Evolutionary conservation across 2,797 vertebrate genomes (phyloP), one percentile per base, ranked within the genome.

Genomic region (Octomys mimax): DNA sequence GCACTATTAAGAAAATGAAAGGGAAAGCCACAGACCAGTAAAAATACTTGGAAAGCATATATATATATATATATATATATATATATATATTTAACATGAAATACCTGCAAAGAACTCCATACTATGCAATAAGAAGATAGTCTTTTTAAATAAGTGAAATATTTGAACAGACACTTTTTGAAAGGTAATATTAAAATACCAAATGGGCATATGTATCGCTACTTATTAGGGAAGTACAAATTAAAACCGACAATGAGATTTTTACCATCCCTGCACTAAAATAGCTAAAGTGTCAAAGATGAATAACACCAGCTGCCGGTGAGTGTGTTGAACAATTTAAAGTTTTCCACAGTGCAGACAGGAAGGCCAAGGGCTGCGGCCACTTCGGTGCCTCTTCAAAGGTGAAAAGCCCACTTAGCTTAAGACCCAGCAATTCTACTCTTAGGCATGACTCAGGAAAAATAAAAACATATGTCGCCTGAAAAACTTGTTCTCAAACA

Each of bases 31-130:
- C 13, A 61, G n/a, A 64, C 21, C 14, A 75, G 16, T 22, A 62
- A 92, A 92, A 46, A 81, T 73, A 92, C 36, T 94, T 94, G 21
- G 31, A 75, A 71, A 91, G 57, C 22, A 22, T 49, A 10, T 57
- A 64, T 59, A 39, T 70, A 42, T 6, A 26, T 42, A 42, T 42
- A 42, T 42, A 42, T 12, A 68, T 33, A 62, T 26, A 62, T 6
- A 62, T 26, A 62, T 9, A 62, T 2, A 62, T 9, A 62, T 21
- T 46, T 77, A 68, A 59, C 62, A 61, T 61, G 39, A 85, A 78
- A 39, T 59, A 78, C 52, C 68, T 62, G 39, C 46, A 13, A 83
- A 66, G 75, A 83, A 68, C 21, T 77, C 57, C 42, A 64, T 86
- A 92, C 42, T 26, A 36, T n/a, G 49, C 64, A 85, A 24, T 80